phyloP scores from a whole-genome alignment of 1,140 invertebrate genomes.

The Mercenaria mercenaria region DNA sequence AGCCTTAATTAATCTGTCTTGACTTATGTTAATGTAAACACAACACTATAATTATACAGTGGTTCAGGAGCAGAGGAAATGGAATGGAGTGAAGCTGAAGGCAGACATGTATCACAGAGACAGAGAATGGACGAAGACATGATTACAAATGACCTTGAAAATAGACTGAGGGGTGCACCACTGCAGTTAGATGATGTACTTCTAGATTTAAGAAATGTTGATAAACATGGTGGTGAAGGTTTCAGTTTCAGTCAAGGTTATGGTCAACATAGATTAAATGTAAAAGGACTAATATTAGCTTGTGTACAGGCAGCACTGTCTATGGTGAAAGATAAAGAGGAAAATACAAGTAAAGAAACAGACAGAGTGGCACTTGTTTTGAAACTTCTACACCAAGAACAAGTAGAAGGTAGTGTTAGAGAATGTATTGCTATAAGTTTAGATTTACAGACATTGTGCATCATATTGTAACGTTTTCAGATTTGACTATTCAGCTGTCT shows the following conservation, averaged over 20 bases:
- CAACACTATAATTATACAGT: no score
- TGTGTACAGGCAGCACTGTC: slow-evolving; percentile 52
- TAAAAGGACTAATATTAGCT: slow-evolving; percentile 15
- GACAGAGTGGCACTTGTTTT: slow-evolving; percentile 32
- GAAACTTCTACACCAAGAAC: slow-evolving; percentile 13
- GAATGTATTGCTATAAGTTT: no score
- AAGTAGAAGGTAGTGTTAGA: not conserved
- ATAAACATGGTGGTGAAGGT: not conserved
- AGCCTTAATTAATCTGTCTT: no score
- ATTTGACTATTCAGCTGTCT: no score
- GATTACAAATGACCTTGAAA: not conserved
- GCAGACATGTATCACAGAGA: not conserved
- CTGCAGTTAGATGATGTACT: not conserved
- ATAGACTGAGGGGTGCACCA: not conserved
- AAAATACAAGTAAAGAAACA: slow-evolving; percentile 18
- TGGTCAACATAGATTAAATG: slow-evolving; percentile 17
- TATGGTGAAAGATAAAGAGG: slow-evolving; percentile 53
- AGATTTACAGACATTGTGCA: no score
- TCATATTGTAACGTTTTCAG: no score
- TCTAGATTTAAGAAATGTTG: not conserved
- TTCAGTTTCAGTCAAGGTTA: not conserved
- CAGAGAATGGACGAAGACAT: not conserved
- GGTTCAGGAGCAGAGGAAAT: not conserved
- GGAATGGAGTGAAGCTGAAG: slow-evolving; percentile 1
- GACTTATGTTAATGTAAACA: no score